Conservation (phyloP, 2,888 invertebrate genomes). For the Pasiphila rectangulata region DNA sequence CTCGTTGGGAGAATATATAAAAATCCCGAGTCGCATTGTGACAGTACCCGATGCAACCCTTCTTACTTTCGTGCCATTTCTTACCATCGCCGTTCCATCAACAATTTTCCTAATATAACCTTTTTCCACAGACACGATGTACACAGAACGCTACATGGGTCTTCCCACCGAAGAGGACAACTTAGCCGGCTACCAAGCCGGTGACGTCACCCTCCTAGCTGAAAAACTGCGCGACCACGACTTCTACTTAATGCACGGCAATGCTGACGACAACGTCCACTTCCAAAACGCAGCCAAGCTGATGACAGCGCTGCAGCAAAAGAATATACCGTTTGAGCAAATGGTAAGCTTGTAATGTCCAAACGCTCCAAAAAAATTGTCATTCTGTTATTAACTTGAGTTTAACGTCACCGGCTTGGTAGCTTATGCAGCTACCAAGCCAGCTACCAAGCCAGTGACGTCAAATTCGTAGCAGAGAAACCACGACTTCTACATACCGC, state of each 20-base stretch:
- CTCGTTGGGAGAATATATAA: too few relatives aligned
- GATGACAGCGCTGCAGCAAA: conserved; percentile 85
- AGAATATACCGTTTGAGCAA: conserved; percentile 89
- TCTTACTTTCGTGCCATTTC: background rate
- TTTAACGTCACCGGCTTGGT: too few relatives aligned
- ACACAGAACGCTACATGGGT: conserved; percentile 97
- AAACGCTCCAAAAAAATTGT: too few relatives aligned
- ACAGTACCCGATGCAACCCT: too few relatives aligned
- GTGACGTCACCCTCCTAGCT: conserved; percentile 85
- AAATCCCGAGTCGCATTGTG: too few relatives aligned
- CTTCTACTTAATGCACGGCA: conserved; percentile 93
- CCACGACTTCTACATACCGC: conserved; percentile 90
- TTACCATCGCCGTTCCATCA: too few relatives aligned
- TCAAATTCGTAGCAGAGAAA: conserved; percentile 83
- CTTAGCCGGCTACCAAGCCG: conserved; percentile 84
- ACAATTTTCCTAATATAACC: background rate
- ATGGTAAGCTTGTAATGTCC: conserved; percentile 81
- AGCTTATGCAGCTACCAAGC: too few relatives aligned
- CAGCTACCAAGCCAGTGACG: conserved; percentile 88
- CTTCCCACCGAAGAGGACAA: conserved; percentile 88
- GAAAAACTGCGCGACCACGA: conserved; percentile 86
- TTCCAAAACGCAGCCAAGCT: conserved; percentile 90
- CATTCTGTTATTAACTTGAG: too few relatives aligned
- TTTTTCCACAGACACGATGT: conserved; percentile 86
- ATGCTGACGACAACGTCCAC: conserved; percentile 96